These are phyloP conservation scores for Merluccius polli DNA, from an alignment of 2,797 vertebrate species.

Conservation along the genomic window DNA sequence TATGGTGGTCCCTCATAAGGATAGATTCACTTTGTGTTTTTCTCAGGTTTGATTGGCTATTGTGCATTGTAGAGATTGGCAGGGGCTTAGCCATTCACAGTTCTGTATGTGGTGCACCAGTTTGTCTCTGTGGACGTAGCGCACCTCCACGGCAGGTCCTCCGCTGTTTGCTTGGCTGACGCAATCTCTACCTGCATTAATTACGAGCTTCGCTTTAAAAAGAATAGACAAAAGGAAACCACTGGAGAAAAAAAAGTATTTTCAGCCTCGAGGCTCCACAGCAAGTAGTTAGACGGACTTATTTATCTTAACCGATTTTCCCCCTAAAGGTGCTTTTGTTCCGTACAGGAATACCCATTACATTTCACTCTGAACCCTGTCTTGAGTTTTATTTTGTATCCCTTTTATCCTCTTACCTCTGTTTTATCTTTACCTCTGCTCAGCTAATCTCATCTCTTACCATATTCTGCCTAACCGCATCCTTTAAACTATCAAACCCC, in stretches of 20 bases:
- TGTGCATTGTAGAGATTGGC: too few species aligned
- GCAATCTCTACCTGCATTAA: too few species aligned
- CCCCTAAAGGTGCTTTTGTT: slow-evolving; percentile 9
- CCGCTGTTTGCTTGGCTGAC: too few species aligned
- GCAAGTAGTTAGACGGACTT: not conserved
- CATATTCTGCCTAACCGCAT: slow-evolving; percentile 19
- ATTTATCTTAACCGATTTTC: not conserved
- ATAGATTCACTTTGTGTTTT: too few species aligned
- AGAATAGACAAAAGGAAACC: not conserved
- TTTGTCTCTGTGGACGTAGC: too few species aligned
- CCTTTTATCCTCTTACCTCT: slow-evolving; percentile 17
- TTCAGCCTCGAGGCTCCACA: not conserved
- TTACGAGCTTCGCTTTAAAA: not conserved
- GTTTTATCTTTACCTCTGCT: slow-evolving; percentile 17
- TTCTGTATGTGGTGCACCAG: too few species aligned
- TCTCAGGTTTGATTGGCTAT: too few species aligned
- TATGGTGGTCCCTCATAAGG: not conserved
- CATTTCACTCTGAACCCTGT: slow-evolving; percentile 12
- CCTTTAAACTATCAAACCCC: slow-evolving; percentile 13
- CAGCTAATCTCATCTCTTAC: slow-evolving; percentile 19
- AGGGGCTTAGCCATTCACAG: too few species aligned
- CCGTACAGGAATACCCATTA: slow-evolving; percentile 17
- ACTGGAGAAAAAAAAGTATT: not conserved
- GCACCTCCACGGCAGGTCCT: too few species aligned
- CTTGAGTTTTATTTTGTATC: not conserved